Evolutionary conservation across 2,888 invertebrate genomes (phyloP).

Genomic region (Antitype chi): DNA sequence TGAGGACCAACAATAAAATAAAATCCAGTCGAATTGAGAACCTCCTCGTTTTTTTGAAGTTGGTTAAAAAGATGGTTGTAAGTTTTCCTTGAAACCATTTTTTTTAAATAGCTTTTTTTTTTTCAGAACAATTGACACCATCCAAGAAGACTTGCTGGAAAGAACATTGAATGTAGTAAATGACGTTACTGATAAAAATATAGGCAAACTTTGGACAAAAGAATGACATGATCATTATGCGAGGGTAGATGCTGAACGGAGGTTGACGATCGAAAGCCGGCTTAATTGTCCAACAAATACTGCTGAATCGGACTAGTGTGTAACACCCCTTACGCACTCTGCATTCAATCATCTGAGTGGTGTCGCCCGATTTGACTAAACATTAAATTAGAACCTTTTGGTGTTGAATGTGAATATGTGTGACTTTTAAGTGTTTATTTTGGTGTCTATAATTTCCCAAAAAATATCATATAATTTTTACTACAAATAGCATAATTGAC

Average conservation of each 20-base stretch:
- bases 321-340: neutral
- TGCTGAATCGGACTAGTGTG: neutral
- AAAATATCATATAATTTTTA: neutral
- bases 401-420: neutral
- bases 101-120: slow-evolving; percentile 22
- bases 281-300: neutral
- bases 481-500: neutral
- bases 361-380: neutral
- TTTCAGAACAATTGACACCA: slow-evolving; percentile 81
- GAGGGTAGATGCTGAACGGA: neutral
- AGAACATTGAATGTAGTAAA: slow-evolving; percentile 79
- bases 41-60: too few relatives aligned
- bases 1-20: too few relatives aligned
- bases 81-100: neutral
- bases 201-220: slow-evolving; percentile 83
- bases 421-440: neutral
- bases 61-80: too few relatives aligned
- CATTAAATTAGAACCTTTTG: neutral
- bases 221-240: slow-evolving; percentile 18
- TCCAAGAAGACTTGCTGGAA: slow-evolving; percentile 85
- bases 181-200: slow-evolving; percentile 72
- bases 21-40: too few relatives aligned
- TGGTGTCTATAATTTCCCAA: neutral
- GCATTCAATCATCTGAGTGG: neutral
- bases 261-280: neutral